Evolutionary conservation across 2,888 invertebrate species (phyloP), one percentile per base, ranked within the genome.

Genomic region (Sisyra nigra): DNA sequence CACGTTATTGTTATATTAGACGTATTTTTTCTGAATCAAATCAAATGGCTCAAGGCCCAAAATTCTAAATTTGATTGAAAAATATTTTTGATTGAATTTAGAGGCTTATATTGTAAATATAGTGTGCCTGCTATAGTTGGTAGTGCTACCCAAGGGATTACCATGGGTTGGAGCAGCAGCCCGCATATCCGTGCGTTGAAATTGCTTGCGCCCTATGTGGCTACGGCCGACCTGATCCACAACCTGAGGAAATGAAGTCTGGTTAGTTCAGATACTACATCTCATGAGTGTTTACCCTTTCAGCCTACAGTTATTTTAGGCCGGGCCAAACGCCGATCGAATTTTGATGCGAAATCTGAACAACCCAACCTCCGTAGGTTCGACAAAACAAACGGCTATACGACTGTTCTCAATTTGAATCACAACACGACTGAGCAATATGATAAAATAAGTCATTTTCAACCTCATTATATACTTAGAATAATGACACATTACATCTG

Each of bases 241-340:
- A 67, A 24, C 67, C 67, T 67, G 66, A 65, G 66, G 66, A 67
- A 66, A 66, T 66, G 66, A 67, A 66, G 61, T 62, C 61, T 61
- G 60, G 66, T 65, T 67, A 67, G 56, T 57, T 49, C 47, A 56
- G 55, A 60, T 56, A 60, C 58, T 59, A 55, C 56, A 55, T 54
- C 24, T 24, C 24, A 24, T 24, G 24, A 24, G 59, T 57, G 56
- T 57, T 58, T 58, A 60, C 54, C 57, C 56, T 60, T 11, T 37
- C 58, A 61, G 59, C 61, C 62, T 63, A 63, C 57, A 59, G 55
- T 53, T 55, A 49, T 48, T 49, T 49, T 52, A 50, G 45, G 44
- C 42, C 43, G 44, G 36, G 35, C 42, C 11, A 52, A 39, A 47
- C 42, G 18, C 42, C 51, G 50, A 50, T 53, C 53, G 51, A 50